Evolutionary conservation across 1,140 invertebrate genomes (phyloP).

Genomic region (honey bee (Apis mellifera)): Amel_HAv3.1 CM009936.2:13159001-13159500

Average conservation of each 20-base stretch:
- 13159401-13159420: too few species aligned
- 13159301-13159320: background rate
- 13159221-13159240: background rate
- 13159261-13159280: background rate
- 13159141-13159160: background rate
- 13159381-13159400: too few species aligned
- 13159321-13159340: too few species aligned
- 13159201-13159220: background rate
- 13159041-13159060: conserved; percentile 70
- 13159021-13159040: conserved; percentile 65
- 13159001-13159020: conserved; percentile 28
- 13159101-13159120: conserved; percentile 38
- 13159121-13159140: background rate
- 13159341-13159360: too few species aligned
- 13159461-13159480: too few species aligned
- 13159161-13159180: background rate
- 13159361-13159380: too few species aligned
- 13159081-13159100: background rate
- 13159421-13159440: too few species aligned
- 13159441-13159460: too few species aligned
- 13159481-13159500: too few species aligned
- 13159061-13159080: conserved; percentile 60
- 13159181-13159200: background rate
- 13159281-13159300: background rate
- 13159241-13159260: background rate